phyloP scores from a whole-genome alignment of 64 coral and sea anemone species.

The Hydrozoanthus tunicans region DNA sequence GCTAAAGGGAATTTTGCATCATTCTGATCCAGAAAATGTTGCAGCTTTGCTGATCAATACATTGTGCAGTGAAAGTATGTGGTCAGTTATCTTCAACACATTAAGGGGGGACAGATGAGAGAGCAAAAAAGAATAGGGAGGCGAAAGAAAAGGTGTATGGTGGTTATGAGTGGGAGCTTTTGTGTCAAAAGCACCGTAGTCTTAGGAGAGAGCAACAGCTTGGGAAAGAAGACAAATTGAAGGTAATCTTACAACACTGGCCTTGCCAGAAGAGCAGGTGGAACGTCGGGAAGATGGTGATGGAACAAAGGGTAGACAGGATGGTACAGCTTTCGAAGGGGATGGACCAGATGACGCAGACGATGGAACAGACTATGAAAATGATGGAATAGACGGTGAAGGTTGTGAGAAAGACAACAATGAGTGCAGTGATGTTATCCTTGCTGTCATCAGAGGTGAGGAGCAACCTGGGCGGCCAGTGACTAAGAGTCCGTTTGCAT shows the following conservation, averaged over 20 bases:
- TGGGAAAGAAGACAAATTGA: constrained; percentile 31
- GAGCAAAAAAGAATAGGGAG: constrained; percentile 9
- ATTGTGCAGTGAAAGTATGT: background rate
- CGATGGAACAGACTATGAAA: background rate
- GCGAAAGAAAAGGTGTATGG: constrained; percentile 15
- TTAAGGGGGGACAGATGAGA: background rate
- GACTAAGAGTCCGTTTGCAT: background rate
- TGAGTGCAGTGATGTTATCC: constrained; percentile 1
- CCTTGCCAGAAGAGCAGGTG: background rate
- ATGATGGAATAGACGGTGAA: background rate
- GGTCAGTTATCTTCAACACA: background rate
- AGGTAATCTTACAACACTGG: constrained; percentile 13
- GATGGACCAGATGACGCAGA: background rate
- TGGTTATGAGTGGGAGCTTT: background rate
- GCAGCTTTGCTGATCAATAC: background rate
- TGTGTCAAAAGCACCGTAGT: constrained; percentile 16
- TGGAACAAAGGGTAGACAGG: constrained; percentile 14
- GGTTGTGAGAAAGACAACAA: background rate
- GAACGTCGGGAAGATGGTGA: background rate
- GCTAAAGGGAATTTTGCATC: background rate
- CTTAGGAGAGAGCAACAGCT: constrained; percentile 39
- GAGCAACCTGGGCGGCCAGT: background rate
- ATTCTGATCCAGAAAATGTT: background rate
- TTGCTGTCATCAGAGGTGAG: background rate
- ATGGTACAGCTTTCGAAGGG: background rate